Evolutionary conservation across 2,797 vertebrate genomes (phyloP).

Genomic region (Epinephelus awoara): DNA sequence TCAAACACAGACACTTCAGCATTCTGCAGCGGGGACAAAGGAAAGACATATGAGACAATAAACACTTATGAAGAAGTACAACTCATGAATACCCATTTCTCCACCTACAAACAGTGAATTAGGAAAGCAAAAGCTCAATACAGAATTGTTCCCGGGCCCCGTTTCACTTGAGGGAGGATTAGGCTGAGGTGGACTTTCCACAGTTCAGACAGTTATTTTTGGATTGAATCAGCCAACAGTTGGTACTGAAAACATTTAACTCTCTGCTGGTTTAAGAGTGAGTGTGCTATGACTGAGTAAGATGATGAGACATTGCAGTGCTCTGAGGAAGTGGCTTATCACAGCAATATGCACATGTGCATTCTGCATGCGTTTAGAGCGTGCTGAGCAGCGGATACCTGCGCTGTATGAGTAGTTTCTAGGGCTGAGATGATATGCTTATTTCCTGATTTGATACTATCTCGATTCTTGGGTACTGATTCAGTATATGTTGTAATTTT

Average conservation of each 20-base stretch:
- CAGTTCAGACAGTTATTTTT: slow-evolving; percentile 20
- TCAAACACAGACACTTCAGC: slow-evolving; percentile 98
- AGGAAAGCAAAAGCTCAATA: not conserved
- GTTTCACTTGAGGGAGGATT: slow-evolving; percentile 11
- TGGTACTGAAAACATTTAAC: not conserved
- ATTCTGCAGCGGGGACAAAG: slow-evolving; percentile 85
- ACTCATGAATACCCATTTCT: slow-evolving; percentile 6
- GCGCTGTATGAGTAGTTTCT: not conserved
- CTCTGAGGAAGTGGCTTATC: not conserved
- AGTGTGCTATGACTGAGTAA: not conserved
- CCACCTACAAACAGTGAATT: not conserved
- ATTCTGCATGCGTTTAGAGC: not conserved
- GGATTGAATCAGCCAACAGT: not conserved
- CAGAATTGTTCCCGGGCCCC: not conserved
- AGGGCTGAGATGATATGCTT: no score
- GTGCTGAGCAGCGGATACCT: not conserved
- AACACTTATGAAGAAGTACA: not conserved
- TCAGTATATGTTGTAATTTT: no score
- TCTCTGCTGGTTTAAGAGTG: not conserved
- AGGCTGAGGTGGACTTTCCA: slow-evolving; percentile 11
- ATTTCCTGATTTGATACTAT: no score
- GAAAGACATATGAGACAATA: not conserved
- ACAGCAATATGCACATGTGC: not conserved
- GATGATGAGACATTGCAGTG: not conserved
- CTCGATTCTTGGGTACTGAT: no score